Base-by-base conservation (phyloP, 1,140 invertebrate genomes). In the Drosophila bocqueti region DNA sequence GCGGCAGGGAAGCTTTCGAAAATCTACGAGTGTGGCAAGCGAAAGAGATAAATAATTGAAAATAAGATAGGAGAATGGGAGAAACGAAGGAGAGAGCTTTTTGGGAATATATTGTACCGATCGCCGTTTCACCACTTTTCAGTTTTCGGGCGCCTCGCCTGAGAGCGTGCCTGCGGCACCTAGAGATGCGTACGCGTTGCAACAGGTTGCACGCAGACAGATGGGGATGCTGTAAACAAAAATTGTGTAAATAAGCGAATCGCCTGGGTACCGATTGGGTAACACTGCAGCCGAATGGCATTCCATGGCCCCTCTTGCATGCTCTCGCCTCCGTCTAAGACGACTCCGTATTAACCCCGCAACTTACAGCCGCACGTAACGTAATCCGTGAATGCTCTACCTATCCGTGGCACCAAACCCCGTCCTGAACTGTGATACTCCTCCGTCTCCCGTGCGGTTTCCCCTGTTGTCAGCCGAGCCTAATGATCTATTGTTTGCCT, bases 171-270 rank as follows among this genome's bases (percentile, higher is more conserved):
- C 57, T 57, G 42, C 45, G 34, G 13, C 34, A 43, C 52, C 34
- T 47, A 64, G 52, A 55, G 62, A 64, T 47, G 46, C 34, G 31
- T 36, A 36, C 18, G 67, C 29, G 26, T 80, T 66, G 79, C 83
- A 86, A 87, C 83, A 86, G 83, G 79, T 86, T 89, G 83, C 54
- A 71, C 43, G 76, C 84, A 83, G 61, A 57, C 31, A 34, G 45
- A 29, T 29, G 29, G 38, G 54, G 71, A 43, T 16, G 67, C 55
- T 73, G 71, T 67, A 77, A 77, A 78, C 65, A 60, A 77, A 55
- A 68, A 67, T 40, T 31, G 64, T 69, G 57, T 68, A 75, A 75
- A 75, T 76, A 68, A 61, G 43, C 42, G 55, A 76, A 49, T 43
- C 45, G 65, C 65, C 52, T 58, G 16, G 55, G 29, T 13, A 49